Evolutionary conservation across 2,797 vertebrate species (phyloP).

Genomic region (Euphonia xanthogaster): DNA sequence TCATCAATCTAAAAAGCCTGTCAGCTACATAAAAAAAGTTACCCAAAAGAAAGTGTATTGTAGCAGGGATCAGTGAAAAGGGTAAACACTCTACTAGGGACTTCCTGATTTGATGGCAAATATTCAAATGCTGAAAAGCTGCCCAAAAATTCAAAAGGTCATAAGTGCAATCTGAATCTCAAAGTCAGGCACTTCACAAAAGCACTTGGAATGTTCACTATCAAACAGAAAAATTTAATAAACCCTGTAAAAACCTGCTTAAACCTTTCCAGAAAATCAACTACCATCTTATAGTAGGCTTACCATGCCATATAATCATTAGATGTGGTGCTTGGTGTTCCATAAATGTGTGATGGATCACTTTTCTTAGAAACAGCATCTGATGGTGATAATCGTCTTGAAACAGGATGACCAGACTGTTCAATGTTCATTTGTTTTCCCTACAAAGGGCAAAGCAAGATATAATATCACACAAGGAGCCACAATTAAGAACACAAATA

Average conservation of each 20-base stretch:
- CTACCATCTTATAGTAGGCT: neutral
- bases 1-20: neutral
- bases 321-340: conserved; percentile 79
- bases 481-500: neutral
- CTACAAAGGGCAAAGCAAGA: conserved; percentile 52
- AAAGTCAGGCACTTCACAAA: neutral
- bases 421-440: conserved; percentile 74
- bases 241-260: neutral
- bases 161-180: neutral
- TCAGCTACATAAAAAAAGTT: neutral
- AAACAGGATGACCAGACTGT: conserved; percentile 53
- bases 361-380: conserved; percentile 69
- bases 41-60: neutral
- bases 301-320: conserved; percentile 78
- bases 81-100: neutral
- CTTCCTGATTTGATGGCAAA: neutral
- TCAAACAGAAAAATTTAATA: neutral
- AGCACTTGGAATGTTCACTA: neutral
- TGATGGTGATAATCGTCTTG: conserved; percentile 70
- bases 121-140: neutral
- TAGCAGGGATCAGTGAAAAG: neutral
- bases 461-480: neutral
- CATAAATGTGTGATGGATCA: conserved; percentile 70
- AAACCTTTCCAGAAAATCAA: neutral
- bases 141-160: neutral